Percentiles rank a stretch among this genome's conserved stretches.
Evolutionary conservation across 2,113 vertebrate species (phyloP).

Genomic region (Colossoma macropomum): DNA sequence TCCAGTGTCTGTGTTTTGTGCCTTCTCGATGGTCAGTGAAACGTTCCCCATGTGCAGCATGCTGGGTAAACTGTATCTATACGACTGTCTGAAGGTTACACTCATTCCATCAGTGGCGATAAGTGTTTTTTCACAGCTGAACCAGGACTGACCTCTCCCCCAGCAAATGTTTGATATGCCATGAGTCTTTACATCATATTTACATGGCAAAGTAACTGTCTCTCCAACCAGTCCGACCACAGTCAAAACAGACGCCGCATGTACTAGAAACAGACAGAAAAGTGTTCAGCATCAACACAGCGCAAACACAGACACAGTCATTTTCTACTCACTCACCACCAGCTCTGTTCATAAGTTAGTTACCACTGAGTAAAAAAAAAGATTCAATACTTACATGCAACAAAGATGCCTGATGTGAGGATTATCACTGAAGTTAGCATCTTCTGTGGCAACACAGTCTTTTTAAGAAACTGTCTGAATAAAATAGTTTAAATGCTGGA

Average conservation of each 20-base stretch:
- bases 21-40: slow-evolving; percentile 63
- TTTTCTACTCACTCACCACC: too few relatives aligned
- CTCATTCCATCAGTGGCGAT: slow-evolving; percentile 32
- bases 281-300: not conserved
- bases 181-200: slow-evolving; percentile 30
- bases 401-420: not conserved
- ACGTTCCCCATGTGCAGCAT: slow-evolving; percentile 35
- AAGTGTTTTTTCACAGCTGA: slow-evolving; percentile 41
- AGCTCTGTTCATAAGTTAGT: not conserved
- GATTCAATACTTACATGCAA: slow-evolving; percentile 46
- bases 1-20: slow-evolving; percentile 59
- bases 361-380: not conserved
- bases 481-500: slow-evolving; percentile 19
- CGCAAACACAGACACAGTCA: not conserved
- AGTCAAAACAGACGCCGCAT: slow-evolving; percentile 34
- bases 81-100: slow-evolving; percentile 38
- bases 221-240: slow-evolving; percentile 51
- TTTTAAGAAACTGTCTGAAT: not conserved
- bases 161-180: slow-evolving; percentile 51
- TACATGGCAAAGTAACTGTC: slow-evolving; percentile 57
- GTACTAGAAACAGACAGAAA: slow-evolving; percentile 20
- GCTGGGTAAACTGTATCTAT: slow-evolving; percentile 51
- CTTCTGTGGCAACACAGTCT: slow-evolving; percentile 16
- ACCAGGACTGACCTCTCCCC: slow-evolving; percentile 50
- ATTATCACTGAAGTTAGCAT: slow-evolving; percentile 42